Evolutionary conservation across 2,797 vertebrate species (phyloP), one percentile per base, ranked within the genome.

Genomic region (Alca torda): DNA sequence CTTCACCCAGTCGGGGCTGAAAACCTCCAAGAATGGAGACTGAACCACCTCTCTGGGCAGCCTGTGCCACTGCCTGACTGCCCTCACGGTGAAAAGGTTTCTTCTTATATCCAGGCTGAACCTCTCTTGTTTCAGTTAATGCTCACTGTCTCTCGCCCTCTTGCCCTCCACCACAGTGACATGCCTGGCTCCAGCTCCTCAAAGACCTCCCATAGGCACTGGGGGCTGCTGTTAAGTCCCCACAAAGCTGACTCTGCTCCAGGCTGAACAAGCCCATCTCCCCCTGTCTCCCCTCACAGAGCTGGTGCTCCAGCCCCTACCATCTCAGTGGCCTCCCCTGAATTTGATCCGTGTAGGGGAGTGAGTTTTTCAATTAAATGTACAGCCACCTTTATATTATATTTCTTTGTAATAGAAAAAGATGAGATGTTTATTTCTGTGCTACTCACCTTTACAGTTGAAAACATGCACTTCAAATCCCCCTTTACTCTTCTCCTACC

Each of bases 301-400:
- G 4, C 33, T 26, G 25, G 5, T 59, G 13, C 24, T 84, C 57
- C 60, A 80, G 18, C 7, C 15, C 15, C 4, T 11, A 25, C 33
- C 19, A 48, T 53, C 33, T 35, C 9, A 1, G 39, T 68, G 28
- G 5, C 24, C 23, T 74, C 17, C 6, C 2, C 24, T 69, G 30
- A 82, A 54, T 60, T 82, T 61, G 7, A 26, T 28, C 13, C 30
- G 33, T 20, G 35, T 5, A 2, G 4, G 5, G 19, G 18, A 79
- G 7, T 39, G 15, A 82, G 4, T 19, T 65, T 60, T 84, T 79
- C 20, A 3, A 28, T 75, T 48, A 68, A 85, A 77, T 57, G 6
- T 14, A 45, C 0, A 1, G 24, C 5, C 5, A 19, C 1, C 6
- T 68, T 72, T 64, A 26, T 30, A 17, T 35, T 63, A 3, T n/a